Evolutionary conservation across 2,113 vertebrate species (phyloP).

Genomic region (Salvelinus sp.): DNA sequence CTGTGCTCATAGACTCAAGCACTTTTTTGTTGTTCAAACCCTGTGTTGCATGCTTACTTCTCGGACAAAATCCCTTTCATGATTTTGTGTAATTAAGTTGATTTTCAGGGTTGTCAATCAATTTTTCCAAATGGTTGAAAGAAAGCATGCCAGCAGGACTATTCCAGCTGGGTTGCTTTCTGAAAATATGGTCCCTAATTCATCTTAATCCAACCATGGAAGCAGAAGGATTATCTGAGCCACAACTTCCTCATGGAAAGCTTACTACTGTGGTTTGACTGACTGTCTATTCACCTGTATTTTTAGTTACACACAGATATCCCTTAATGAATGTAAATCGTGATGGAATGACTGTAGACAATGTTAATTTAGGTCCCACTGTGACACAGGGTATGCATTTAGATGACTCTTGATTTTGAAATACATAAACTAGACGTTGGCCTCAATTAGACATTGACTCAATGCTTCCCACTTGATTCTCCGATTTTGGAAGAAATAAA

Average conservation of each 20-base stretch:
- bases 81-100: constrained; percentile 63
- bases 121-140: constrained; percentile 44
- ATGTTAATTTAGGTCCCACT: background rate
- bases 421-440: too few species aligned
- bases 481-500: background rate
- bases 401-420: too few species aligned
- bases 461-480: too few species aligned
- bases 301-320: background rate
- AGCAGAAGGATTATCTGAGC: constrained; percentile 47
- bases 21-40: constrained; percentile 19
- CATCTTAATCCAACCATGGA: constrained; percentile 62
- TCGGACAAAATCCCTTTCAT: constrained; percentile 37
- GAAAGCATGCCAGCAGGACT: constrained; percentile 24
- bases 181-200: constrained; percentile 56
- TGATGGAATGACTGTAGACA: background rate
- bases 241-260: constrained; percentile 38
- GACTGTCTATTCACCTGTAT: background rate
- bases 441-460: too few species aligned
- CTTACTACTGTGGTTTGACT: background rate
- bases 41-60: constrained; percentile 22
- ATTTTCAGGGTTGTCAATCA: constrained; percentile 64
- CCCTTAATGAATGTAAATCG: background rate
- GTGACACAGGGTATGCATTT: too few species aligned
- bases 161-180: constrained; percentile 50
- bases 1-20: constrained; percentile 29